Conservation (phyloP, 2,888 invertebrate species). For the Metacarcinus magister region DNA sequence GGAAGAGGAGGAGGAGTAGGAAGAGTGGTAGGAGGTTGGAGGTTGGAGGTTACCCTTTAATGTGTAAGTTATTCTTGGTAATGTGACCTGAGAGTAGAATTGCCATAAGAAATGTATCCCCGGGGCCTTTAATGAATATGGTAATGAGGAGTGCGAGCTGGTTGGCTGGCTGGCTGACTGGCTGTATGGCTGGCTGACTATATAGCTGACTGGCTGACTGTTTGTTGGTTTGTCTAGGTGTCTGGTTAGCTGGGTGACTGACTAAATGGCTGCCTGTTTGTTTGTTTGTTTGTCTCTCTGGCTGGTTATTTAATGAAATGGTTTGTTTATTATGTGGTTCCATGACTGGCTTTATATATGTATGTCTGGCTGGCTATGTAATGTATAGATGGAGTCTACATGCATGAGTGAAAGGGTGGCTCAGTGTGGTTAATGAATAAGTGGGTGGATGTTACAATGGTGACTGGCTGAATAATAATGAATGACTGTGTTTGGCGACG, state of each 20-base stretch:
- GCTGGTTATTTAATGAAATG: neutral
- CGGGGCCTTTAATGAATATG: slow-evolving; percentile 44
- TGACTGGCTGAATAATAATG: neutral
- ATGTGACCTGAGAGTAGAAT: neutral
- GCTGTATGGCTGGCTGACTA: neutral
- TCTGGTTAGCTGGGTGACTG: neutral
- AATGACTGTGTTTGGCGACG: neutral
- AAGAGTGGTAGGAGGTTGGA: neutral
- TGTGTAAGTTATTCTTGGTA: slow-evolving; percentile 22
- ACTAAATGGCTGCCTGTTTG: neutral
- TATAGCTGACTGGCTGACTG: neutral
- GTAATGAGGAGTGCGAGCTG: neutral
- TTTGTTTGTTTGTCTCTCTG: neutral
- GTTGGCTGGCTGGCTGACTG: neutral
- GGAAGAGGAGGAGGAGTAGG: neutral
- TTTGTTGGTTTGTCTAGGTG: neutral
- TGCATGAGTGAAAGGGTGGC: neutral
- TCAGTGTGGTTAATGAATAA: neutral
- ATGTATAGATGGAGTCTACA: neutral
- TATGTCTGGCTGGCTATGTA: neutral
- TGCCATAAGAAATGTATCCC: neutral
- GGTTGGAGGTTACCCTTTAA: slow-evolving; percentile 27
- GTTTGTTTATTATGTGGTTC: no score
- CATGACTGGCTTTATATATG: neutral
- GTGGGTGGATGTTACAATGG: neutral